These are phyloP conservation scores for Fragariocoptes setiger DNA, from an alignment of 1,140 invertebrate genomes.

Conservation along the genomic window DNA sequence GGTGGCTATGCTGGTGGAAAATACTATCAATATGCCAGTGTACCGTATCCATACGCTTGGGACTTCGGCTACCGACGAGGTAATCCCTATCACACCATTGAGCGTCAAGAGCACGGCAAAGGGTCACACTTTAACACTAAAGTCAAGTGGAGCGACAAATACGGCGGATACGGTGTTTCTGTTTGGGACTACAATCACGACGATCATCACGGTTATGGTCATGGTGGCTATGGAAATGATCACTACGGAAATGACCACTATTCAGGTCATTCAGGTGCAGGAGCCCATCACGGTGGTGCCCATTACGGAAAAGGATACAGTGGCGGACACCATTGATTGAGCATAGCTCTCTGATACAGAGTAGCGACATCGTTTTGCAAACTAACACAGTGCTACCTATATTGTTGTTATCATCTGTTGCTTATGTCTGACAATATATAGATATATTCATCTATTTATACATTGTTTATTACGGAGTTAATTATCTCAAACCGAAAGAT, in stretches of 20 bases:
- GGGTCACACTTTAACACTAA: slow-evolving; percentile 31
- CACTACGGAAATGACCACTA: neutral
- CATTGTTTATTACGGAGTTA: too few species aligned
- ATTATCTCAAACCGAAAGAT: too few species aligned
- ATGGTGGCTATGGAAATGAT: too few species aligned
- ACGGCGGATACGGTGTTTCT: slow-evolving; percentile 21
- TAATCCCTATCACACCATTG: slow-evolving; percentile 32
- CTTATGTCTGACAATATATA: too few species aligned
- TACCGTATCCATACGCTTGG: slow-evolving; percentile 29
- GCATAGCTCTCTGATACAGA: too few species aligned
- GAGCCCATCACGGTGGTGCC: neutral
- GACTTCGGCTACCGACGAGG: slow-evolving; percentile 31
- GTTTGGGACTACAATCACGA: neutral
- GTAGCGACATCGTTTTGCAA: too few species aligned
- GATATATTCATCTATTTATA: too few species aligned
- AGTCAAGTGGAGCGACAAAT: slow-evolving; percentile 50
- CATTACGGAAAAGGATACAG: neutral
- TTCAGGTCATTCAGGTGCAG: neutral
- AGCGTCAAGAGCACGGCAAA: slow-evolving; percentile 29
- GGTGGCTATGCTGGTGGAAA: neutral
- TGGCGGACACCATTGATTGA: neutral
- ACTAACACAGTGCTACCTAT: too few species aligned
- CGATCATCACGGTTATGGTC: neutral
- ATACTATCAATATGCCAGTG: slow-evolving; percentile 23
- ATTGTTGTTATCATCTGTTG: too few species aligned